Conservation (phyloP, 2,113 vertebrate genomes). For the Axis porcinus region DNA sequence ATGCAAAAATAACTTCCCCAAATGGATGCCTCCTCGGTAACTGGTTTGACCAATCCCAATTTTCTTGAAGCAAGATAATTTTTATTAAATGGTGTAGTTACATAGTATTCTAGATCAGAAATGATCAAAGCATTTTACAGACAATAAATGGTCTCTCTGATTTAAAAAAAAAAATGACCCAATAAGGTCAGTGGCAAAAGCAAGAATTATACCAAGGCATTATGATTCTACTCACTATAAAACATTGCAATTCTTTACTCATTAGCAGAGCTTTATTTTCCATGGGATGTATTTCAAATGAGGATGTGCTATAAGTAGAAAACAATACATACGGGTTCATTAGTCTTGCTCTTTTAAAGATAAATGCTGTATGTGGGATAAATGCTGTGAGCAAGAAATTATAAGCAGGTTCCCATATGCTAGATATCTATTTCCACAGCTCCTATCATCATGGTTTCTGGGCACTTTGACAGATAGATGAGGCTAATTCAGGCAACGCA, state of each 20-base stretch:
- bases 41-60: neutral
- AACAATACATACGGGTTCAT: conserved; percentile 76
- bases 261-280: conserved; percentile 62
- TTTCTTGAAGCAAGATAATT: neutral
- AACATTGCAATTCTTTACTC: conserved; percentile 10
- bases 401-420: conserved; percentile 76
- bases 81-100: neutral
- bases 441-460: conserved; percentile 72
- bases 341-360: conserved; percentile 78
- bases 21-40: neutral
- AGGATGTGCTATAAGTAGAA: conserved; percentile 69
- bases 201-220: neutral
- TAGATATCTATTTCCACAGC: conserved; percentile 74
- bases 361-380: conserved; percentile 75
- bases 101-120: neutral
- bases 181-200: conserved; percentile 2
- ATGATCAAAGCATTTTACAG: neutral
- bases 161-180: neutral
- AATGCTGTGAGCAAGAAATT: conserved; percentile 75
- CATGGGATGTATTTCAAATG: conserved; percentile 63
- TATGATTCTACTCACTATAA: neutral
- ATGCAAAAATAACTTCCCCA: neutral
- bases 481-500: conserved; percentile 73
- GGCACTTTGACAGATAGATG: conserved; percentile 74
- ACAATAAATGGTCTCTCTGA: neutral